These are phyloP conservation scores for Oryctolagus cuniculus DNA, from an alignment of 2,113 vertebrate genomes.

Conservation along the genomic window mOryCun1.1 NC_091443.1:91128001-91128500, in stretches of 20 bases:
- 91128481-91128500: background rate
- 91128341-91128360: background rate
- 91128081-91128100: background rate
- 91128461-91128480: background rate
- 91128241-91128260: background rate
- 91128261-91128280: background rate
- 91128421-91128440: background rate
- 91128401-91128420: background rate
- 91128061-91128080: too few species aligned
- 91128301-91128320: background rate
- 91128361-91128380: background rate
- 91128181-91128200: constrained; percentile 9
- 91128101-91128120: rapidly evolving
- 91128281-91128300: background rate
- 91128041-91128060: too few species aligned
- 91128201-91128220: background rate
- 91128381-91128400: background rate
- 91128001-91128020: background rate
- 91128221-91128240: background rate
- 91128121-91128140: background rate
- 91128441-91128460: background rate
- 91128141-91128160: background rate
- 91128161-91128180: background rate
- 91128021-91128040: too few species aligned
- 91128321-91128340: rapidly evolving